Conservation (phyloP, 2,888 invertebrate species). For the Blomia tropicalis region DNA sequence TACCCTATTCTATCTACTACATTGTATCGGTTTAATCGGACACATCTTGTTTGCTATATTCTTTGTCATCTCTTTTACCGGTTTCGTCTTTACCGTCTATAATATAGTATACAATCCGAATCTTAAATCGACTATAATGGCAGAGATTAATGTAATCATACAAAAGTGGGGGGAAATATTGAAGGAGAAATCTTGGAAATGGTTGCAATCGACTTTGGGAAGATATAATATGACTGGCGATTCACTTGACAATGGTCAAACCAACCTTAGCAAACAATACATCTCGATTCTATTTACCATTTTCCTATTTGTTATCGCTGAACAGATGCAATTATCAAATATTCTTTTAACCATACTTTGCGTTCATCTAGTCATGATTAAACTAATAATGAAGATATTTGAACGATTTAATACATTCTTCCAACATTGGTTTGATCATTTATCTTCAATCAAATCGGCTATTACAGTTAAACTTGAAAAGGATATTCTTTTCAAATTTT, state of each 20-base stretch:
- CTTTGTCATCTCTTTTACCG: not conserved
- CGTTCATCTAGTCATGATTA: not conserved
- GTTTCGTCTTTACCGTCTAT: not conserved
- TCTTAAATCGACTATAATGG: not conserved
- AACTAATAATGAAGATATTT: not conserved
- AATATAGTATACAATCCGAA: not conserved
- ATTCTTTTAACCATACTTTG: not conserved
- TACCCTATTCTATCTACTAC: not conserved
- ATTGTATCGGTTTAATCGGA: not conserved
- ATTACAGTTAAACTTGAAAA: not conserved
- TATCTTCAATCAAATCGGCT: not conserved
- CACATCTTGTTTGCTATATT: not conserved
- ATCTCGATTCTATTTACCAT: not conserved
- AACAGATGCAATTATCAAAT: constrained; percentile 8
- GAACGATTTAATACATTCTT: not conserved
- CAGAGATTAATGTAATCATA: not conserved
- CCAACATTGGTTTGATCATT: not conserved
- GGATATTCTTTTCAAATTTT: not conserved
- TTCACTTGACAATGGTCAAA: not conserved
- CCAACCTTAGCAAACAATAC: not conserved
- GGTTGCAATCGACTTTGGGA: not conserved
- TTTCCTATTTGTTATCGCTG: not conserved
- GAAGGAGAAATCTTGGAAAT: not conserved
- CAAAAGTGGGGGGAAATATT: not conserved
- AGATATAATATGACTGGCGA: not conserved